Evolutionary conservation across 2,797 vertebrate genomes (phyloP), one percentile per base, ranked within the genome.

Genomic region (Poeciliopsis presidionis): DNA sequence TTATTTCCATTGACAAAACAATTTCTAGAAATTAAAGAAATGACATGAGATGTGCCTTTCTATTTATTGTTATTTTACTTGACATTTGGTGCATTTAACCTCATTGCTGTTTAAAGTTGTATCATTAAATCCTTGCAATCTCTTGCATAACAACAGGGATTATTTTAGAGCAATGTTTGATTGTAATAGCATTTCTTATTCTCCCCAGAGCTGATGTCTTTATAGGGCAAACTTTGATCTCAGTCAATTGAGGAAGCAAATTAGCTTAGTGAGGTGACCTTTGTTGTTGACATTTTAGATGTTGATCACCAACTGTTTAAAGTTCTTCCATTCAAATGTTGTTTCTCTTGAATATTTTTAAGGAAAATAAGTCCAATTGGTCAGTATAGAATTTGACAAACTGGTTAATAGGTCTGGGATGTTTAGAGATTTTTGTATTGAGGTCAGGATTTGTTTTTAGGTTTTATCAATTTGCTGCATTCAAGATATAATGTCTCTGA

Each of bases 211-310:
- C 51, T 82, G 46, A 71, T 72, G 77, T 73, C 63, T 69, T 87
- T 61, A 75, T 86, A 57, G 30, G 51, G 22, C 57, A 80, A 84
- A 88, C 55, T 72, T 78, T 51, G 51, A 57, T 55, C 0, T 78
- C 84, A 87, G 76, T 87, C 81, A 87, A 89, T 91, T 86, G 30
- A 77, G 77, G 12, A 83, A 16, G 74, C 78, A 82, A 90, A 88
- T 85, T 51, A 86, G 77, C 71, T 53, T 22, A 45, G 55, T 59
- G 79, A 88, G 73, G 57, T 78, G 4, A 85, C 57, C 22, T 57
- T 76, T 28, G 33, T 75, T 74, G 74, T 84, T 28, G 33, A 61
- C 28, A 61, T 61, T 61, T 61, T 61, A 61, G 51, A 84, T 74
- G 43, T 49, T 47, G n/a, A n/a, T 69, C 67, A 45, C 20, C 8